Base-by-base conservation (phyloP, 2,797 vertebrate species). In the Centropyge bicolor region DNA sequence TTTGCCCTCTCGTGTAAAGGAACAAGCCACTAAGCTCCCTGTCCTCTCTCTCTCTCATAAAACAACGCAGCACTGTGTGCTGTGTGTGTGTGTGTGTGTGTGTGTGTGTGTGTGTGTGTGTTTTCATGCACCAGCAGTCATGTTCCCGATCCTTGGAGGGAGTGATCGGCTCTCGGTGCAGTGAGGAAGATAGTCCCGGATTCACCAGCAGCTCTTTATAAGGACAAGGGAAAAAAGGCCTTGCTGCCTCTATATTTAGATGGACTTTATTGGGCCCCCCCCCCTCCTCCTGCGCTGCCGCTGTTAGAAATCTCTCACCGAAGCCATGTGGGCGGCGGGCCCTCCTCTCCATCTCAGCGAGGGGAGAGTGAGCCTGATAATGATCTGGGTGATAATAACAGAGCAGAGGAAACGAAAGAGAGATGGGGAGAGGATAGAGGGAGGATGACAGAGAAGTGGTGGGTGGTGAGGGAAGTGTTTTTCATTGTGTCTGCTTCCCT, bases 201-300 rank as follows among this genome's bases (percentile, higher is more conserved):
- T 93, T 87, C 93, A 92, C 89, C 89, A 91, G 86, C 90, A 95
- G 92, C 93, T 90, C 95, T 95, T 95, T 95, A 96, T 96, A 96
- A 95, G 95, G 95, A 93, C 85, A 94, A 85, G 88, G 83, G 87
- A 80, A 82, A 91, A 93, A 94, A 91, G 89, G 82, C 82, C 80
- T 56, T 54, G 82, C 76, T 90, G 81, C 71, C 84, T 89, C 94
- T 96, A 96, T 94, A 95, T 95, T 93, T 95, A 95, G 95, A 93
- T 86, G 51, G 85, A 87, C 92, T 94, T 94, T 95, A 93, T 93
- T 93, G 90, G 89, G 90, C 90, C 86, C n/a, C 27, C 72, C 56
- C 69, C 79, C 72, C 75, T 64, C 78, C 77, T 84, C 76, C 67
- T 74, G 75, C 75, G 82, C 83, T 88, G 83, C 84, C 78, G 84